Evolutionary conservation across 2,797 vertebrate genomes (phyloP).

Genomic region (Trachurus trachurus): DNA sequence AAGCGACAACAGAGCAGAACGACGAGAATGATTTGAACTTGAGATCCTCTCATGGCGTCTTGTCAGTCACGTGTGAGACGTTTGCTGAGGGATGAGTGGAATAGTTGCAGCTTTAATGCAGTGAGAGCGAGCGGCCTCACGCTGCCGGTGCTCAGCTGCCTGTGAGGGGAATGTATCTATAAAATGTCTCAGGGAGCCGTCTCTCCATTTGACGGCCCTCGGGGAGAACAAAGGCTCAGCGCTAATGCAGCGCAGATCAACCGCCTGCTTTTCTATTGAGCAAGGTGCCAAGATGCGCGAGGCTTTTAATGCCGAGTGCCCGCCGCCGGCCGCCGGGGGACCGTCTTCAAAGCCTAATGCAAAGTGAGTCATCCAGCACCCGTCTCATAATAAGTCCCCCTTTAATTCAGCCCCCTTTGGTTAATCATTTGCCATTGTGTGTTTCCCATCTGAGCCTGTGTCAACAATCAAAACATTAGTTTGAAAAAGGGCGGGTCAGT

Average conservation of each 20-base stretch:
- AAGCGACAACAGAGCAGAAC: slow-evolving; percentile 3
- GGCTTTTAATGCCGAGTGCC: slow-evolving; percentile 62
- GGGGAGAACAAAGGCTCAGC: slow-evolving; percentile 71
- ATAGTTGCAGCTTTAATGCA: slow-evolving; percentile 41
- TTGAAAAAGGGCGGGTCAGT: slow-evolving; percentile 38
- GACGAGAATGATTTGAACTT: slow-evolving; percentile 21
- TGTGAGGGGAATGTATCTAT: slow-evolving; percentile 57
- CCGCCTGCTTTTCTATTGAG: slow-evolving; percentile 61
- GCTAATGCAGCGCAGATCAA: slow-evolving; percentile 73
- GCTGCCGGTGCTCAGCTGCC: slow-evolving; percentile 67
- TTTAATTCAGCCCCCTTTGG: slow-evolving; percentile 70
- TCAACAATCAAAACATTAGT: slow-evolving; percentile 60
- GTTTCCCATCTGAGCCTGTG: slow-evolving; percentile 74
- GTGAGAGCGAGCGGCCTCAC: slow-evolving; percentile 47
- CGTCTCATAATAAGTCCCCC: slow-evolving; percentile 53
- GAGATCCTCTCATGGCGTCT: not conserved
- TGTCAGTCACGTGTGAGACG: slow-evolving; percentile 2
- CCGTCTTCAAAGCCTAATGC: slow-evolving; percentile 70
- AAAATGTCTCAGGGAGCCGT: slow-evolving; percentile 71
- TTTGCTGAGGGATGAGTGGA: slow-evolving; percentile 37
- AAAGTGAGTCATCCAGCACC: slow-evolving; percentile 68
- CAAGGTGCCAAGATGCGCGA: slow-evolving; percentile 61
- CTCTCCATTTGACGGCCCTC: slow-evolving; percentile 68
- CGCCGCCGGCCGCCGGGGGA: slow-evolving; percentile 59
- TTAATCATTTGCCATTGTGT: slow-evolving; percentile 77